Conservation (phyloP, 2,888 invertebrate genomes). For the Acrobasis consociella region DNA sequence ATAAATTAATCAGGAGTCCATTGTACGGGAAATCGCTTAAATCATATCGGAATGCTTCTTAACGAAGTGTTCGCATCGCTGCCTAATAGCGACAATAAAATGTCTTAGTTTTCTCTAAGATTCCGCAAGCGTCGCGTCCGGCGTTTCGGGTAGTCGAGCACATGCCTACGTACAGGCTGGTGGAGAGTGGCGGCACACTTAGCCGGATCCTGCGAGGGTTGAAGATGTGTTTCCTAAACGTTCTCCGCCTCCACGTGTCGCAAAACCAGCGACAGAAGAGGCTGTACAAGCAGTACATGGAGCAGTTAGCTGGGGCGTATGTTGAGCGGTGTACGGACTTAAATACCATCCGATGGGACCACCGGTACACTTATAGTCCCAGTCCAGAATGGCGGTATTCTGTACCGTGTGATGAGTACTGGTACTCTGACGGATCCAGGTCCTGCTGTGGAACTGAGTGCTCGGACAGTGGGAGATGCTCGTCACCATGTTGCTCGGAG, state of each 20-base stretch:
- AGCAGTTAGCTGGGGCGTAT: slow-evolving; percentile 73
- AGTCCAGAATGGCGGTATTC: slow-evolving; percentile 69
- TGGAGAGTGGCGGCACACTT: slow-evolving; percentile 50
- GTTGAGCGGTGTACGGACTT: slow-evolving; percentile 70
- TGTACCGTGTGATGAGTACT: slow-evolving; percentile 60
- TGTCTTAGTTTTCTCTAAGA: slow-evolving; percentile 61
- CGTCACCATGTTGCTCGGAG: slow-evolving; percentile 78
- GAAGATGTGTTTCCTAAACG: slow-evolving; percentile 83
- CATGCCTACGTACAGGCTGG: slow-evolving; percentile 67
- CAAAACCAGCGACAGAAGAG: slow-evolving; percentile 78
- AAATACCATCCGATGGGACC: slow-evolving; percentile 58
- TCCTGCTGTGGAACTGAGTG: slow-evolving; percentile 66
- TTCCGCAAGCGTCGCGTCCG: slow-evolving; percentile 46
- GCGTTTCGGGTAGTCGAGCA: slow-evolving; percentile 50
- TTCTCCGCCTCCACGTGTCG: slow-evolving; percentile 79
- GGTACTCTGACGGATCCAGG: slow-evolving; percentile 59
- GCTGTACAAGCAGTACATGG: slow-evolving; percentile 77
- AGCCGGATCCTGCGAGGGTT: slow-evolving; percentile 45
- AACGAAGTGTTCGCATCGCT: slow-evolving; percentile 53
- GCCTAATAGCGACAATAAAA: slow-evolving; percentile 53
- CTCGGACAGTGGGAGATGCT: slow-evolving; percentile 71
- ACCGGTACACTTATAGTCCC: slow-evolving; percentile 50
- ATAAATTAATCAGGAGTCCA: slow-evolving; percentile 28
- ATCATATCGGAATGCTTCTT: slow-evolving; percentile 55
- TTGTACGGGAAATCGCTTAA: slow-evolving; percentile 45